Evolutionary conservation across 2,797 vertebrate genomes (phyloP).

Genomic region (Pantherophis alleghaniensis): DNA sequence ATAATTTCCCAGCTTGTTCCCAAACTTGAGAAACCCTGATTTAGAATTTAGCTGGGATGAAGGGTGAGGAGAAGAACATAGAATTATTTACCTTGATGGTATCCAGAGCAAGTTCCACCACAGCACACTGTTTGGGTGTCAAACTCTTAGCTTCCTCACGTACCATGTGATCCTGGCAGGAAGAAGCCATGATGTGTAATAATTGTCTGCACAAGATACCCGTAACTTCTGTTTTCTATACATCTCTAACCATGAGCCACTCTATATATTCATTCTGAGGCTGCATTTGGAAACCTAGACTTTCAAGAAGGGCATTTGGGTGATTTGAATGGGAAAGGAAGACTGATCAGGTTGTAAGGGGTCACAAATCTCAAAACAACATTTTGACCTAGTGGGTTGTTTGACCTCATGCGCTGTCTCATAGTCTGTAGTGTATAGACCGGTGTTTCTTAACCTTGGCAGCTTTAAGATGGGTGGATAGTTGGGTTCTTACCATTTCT

Average conservation of each 20-base stretch:
- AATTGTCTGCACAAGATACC: no score
- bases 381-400: background rate
- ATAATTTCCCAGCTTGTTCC: background rate
- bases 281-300: background rate
- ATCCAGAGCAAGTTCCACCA: slow-evolving; percentile 94
- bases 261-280: background rate
- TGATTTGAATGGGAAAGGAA: background rate
- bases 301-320: background rate
- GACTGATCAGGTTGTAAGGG: background rate
- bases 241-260: background rate
- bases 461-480: background rate
- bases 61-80: no score
- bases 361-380: background rate
- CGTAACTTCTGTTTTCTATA: background rate
- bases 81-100: slow-evolving; percentile 89
- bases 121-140: slow-evolving; percentile 95
- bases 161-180: slow-evolving; percentile 93
- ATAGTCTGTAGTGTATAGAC: background rate
- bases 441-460: background rate
- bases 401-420: background rate
- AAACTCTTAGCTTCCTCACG: slow-evolving; percentile 96
- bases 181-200: background rate
- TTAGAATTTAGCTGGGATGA: background rate
- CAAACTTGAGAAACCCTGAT: background rate
- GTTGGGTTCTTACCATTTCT: background rate